phyloP scores from a whole-genome alignment of 1,140 invertebrate genomes.

The Aphaenogaster rudis region DNA sequence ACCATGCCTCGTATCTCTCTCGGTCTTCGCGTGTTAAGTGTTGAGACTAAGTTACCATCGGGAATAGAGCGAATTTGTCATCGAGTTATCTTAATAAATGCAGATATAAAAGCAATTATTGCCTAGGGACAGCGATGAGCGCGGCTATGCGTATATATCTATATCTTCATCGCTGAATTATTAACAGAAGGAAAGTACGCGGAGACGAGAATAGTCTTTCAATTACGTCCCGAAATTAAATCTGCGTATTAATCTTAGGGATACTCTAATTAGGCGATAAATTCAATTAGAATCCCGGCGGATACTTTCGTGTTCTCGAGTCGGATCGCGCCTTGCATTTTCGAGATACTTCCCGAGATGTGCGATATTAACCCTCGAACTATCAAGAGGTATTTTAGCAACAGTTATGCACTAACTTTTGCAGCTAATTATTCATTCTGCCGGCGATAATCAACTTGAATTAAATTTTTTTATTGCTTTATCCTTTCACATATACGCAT shows the following conservation, averaged over 20 bases:
- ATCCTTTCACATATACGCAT: neutral
- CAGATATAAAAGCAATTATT: conserved; percentile 65
- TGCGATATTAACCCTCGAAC: conserved; percentile 38
- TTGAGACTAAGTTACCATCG: conserved; percentile 31
- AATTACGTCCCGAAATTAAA: conserved; percentile 55
- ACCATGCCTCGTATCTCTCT: conserved; percentile 21
- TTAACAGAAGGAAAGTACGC: conserved; percentile 60
- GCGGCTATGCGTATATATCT: conserved; percentile 2
- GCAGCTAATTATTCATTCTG: conserved; percentile 20
- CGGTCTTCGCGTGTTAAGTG: conserved; percentile 28
- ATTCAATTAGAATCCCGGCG: conserved; percentile 51
- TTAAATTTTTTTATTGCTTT: neutral
- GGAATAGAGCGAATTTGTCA: conserved; percentile 42
- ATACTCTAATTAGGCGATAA: conserved; percentile 44
- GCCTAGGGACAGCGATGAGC: conserved; percentile 12
- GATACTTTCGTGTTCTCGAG: conserved; percentile 23
- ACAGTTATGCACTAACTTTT: conserved; percentile 19
- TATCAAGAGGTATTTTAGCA: conserved; percentile 9
- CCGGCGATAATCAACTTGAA: neutral
- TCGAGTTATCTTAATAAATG: conserved; percentile 63
- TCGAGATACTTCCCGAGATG: conserved; percentile 24
- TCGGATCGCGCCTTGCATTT: conserved; percentile 26
- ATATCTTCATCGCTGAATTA: conserved; percentile 54
- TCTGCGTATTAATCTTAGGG: conserved; percentile 45
- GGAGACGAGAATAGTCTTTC: conserved; percentile 45